A percentile compares a stretch with the other conserved stretches of the same genome.
Evolutionary conservation across 2,888 invertebrate genomes (phyloP).

Genomic region (Melolontha melolontha): DNA sequence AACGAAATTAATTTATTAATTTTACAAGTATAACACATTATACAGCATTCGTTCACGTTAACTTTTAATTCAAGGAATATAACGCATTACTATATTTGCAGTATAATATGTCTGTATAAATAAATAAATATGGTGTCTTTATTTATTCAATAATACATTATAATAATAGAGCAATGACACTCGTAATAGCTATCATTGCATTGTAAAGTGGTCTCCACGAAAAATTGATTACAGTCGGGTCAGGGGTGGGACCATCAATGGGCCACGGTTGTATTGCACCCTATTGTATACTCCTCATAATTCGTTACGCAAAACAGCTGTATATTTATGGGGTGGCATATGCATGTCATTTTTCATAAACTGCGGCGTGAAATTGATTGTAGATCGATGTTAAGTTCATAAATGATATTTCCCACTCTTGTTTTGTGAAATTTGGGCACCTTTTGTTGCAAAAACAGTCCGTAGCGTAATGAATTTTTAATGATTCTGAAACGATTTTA

Average conservation of each 20-base stretch:
- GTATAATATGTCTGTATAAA: no score
- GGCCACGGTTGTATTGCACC: slow-evolving; percentile 45
- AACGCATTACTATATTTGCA: no score
- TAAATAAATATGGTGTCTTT: slow-evolving; percentile 14
- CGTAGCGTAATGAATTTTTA: no score
- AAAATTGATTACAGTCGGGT: slow-evolving; percentile 66
- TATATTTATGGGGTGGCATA: slow-evolving; percentile 47
- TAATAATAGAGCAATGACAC: slow-evolving; percentile 39
- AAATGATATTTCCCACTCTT: neutral
- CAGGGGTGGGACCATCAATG: slow-evolving; percentile 53
- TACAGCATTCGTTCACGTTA: no score
- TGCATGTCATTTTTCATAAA: slow-evolving; percentile 39
- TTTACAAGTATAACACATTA: no score
- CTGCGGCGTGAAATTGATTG: slow-evolving; percentile 20
- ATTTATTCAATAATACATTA: slow-evolving; percentile 31
- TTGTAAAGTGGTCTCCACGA: slow-evolving; percentile 40
- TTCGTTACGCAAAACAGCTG: slow-evolving; percentile 63
- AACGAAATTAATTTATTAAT: no score
- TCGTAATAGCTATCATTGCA: slow-evolving; percentile 43
- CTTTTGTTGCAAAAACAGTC: no score
- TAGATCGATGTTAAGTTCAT: neutral
- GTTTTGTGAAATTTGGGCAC: no score
- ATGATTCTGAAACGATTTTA: no score
- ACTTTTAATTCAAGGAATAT: no score
- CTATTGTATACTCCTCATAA: slow-evolving; percentile 55